Evolutionary conservation across 2,113 vertebrate genomes (phyloP).

Genomic region (Salminus brasiliensis): DNA sequence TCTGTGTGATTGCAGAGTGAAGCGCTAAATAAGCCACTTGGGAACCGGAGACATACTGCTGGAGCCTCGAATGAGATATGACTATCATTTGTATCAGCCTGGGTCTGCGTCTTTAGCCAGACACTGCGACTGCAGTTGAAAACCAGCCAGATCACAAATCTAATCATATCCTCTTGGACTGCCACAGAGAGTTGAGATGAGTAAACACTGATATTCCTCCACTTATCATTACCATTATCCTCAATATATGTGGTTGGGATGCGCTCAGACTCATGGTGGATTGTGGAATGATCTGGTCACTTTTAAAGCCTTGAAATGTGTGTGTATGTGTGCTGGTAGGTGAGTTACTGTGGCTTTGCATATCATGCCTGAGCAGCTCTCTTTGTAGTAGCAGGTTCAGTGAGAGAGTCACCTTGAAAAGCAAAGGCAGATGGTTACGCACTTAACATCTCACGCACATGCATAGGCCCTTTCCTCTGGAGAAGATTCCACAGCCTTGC

Average conservation of each 20-base stretch:
- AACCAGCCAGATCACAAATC: constrained; percentile 35
- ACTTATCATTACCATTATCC: constrained; percentile 17
- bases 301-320: not conserved
- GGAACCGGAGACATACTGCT: constrained; percentile 43
- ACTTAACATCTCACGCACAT: constrained; percentile 61
- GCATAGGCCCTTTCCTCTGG: constrained; percentile 25
- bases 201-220: constrained; percentile 29
- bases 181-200: constrained; percentile 16
- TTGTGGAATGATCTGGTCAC: not conserved
- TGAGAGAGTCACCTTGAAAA: constrained; percentile 57
- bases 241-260: not conserved
- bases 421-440: constrained; percentile 70
- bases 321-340: constrained; percentile 44
- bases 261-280: not conserved
- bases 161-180: constrained; percentile 27
- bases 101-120: constrained; percentile 48
- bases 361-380: constrained; percentile 36
- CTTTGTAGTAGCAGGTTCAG: constrained; percentile 50
- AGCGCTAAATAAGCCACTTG: constrained; percentile 27
- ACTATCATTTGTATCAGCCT: constrained; percentile 57
- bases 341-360: constrained; percentile 24
- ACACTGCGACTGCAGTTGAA: constrained; percentile 36
- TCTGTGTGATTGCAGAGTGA: constrained; percentile 33
- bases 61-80: constrained; percentile 52
- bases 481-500: constrained; percentile 36